Percentiles rank a stretch among this genome's conserved stretches.
phyloP scores from a whole-genome alignment of 2,888 invertebrate species.

The Xestia sexstrigata region DNA sequence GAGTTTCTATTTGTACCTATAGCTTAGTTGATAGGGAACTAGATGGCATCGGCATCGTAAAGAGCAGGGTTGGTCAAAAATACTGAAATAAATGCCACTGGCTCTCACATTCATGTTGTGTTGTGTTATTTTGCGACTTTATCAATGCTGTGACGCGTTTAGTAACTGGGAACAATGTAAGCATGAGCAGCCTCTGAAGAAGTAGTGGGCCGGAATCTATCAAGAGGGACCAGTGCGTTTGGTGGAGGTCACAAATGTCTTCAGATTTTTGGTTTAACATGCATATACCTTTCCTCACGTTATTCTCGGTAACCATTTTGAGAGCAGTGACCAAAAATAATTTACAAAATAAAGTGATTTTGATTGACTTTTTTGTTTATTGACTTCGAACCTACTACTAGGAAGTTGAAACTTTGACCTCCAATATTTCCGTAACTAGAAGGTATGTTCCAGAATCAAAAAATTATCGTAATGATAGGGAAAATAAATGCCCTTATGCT shows the following conservation, averaged over 20 bases:
- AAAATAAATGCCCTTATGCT: not conserved
- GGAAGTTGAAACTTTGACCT: not conserved
- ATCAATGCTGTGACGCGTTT: not conserved
- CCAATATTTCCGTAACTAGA: not conserved
- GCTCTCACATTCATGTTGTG: not conserved
- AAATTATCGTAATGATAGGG: not conserved
- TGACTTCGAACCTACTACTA: not conserved
- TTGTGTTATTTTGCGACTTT: not conserved
- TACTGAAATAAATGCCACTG: not conserved
- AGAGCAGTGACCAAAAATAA: not conserved
- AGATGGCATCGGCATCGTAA: not conserved
- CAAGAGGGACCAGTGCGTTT: not conserved
- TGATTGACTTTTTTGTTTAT: too few relatives aligned
- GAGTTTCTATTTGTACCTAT: not conserved
- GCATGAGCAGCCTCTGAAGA: not conserved
- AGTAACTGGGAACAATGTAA: not conserved
- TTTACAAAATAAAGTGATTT: too few relatives aligned
- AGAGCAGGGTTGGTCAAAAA: not conserved
- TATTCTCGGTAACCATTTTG: not conserved
- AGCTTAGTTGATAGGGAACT: not conserved
- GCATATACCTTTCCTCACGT: not conserved
- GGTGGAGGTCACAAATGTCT: not conserved
- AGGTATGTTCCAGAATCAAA: not conserved
- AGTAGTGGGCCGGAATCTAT: not conserved
- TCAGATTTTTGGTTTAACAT: not conserved